Evolutionary conservation across 2,113 vertebrate species (phyloP).

Genomic region (Melanostigma gelatinosum): DNA sequence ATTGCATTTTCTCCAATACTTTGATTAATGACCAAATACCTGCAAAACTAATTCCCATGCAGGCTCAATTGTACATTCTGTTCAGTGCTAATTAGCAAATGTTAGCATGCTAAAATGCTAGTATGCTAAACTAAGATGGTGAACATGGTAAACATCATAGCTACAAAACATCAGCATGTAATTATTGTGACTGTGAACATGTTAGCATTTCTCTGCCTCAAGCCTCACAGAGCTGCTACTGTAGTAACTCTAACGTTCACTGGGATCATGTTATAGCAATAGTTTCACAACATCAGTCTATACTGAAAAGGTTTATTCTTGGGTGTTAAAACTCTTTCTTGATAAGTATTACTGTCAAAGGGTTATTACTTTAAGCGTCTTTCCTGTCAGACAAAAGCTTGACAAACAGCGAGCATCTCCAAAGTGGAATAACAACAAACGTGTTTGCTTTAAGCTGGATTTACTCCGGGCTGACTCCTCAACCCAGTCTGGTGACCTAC

Average conservation of each 20-base stretch:
- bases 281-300: neutral
- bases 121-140: neutral
- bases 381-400: neutral
- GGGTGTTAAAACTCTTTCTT: neutral
- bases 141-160: no score
- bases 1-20: neutral
- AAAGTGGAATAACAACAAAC: conserved; percentile 41
- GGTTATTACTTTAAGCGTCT: neutral
- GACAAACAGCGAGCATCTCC: neutral
- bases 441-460: conserved; percentile 68
- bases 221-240: neutral
- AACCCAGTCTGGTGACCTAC: conserved; percentile 64
- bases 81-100: neutral
- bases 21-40: neutral
- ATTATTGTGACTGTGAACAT: neutral
- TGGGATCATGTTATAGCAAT: conserved; percentile 4
- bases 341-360: neutral
- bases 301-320: neutral
- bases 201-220: neutral
- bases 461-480: conserved; percentile 39
- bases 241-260: neutral
- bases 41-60: neutral
- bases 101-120: neutral
- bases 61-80: neutral
- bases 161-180: neutral